These are phyloP conservation scores for Synergus laeviventris DNA, from an alignment of 2,888 invertebrate species.

Conservation along the genomic window DNA sequence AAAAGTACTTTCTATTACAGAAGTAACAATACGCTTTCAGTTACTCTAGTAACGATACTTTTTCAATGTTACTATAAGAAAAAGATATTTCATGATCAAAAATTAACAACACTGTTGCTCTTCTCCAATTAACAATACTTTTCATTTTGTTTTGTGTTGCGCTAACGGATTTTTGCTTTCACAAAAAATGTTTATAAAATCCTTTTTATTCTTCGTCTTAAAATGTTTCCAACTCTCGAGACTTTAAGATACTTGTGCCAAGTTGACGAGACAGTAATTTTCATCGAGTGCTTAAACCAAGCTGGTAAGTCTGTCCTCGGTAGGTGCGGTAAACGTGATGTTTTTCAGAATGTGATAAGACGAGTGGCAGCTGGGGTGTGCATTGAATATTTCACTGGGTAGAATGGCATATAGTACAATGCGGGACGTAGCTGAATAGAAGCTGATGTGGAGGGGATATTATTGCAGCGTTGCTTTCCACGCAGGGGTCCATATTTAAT, in stretches of 20 bases:
- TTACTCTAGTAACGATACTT: no score
- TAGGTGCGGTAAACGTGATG: conserved; percentile 55
- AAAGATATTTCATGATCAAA: no score
- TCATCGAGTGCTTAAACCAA: conserved; percentile 41
- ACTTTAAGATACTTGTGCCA: conserved; percentile 7
- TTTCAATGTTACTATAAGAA: no score
- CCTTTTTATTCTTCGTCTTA: not conserved
- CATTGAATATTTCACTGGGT: conserved; percentile 69
- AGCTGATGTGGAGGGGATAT: conserved; percentile 22
- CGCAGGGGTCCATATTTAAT: conserved; percentile 37
- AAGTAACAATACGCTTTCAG: no score
- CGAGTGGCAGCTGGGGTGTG: conserved; percentile 64
- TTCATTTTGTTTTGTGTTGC: no score
- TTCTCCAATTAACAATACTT: no score
- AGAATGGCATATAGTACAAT: conserved; percentile 52
- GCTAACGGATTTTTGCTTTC: no score
- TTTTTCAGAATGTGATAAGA: conserved; percentile 61
- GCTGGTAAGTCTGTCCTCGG: conserved; percentile 36
- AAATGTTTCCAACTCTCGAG: not conserved
- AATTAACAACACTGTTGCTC: no score
- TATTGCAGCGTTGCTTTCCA: conserved; percentile 1
- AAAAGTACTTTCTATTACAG: no score
- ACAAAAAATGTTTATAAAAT: no score
- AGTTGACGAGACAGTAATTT: conserved; percentile 31
- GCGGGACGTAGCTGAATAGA: conserved; percentile 24